A percentile compares a stretch with the other conserved stretches of the same genome.
phyloP scores from a whole-genome alignment of 1,140 invertebrate genomes.

The Phthorimaea operculella region DNA sequence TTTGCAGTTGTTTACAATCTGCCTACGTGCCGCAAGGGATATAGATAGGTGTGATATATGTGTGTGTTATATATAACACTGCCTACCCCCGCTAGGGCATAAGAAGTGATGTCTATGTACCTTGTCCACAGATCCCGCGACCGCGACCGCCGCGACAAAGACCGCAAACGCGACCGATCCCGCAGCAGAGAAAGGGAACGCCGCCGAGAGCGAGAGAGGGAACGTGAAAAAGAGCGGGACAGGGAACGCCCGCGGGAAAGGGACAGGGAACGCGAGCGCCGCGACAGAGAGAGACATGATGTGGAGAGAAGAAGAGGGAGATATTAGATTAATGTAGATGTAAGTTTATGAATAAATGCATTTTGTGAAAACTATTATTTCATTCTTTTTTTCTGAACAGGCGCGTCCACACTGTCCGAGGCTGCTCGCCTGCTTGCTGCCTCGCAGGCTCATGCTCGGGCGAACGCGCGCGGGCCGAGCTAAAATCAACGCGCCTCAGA shows the following conservation, averaged over 20 bases:
- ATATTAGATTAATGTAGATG: constrained; percentile 36
- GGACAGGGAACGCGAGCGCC: constrained; percentile 42
- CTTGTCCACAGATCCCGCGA: constrained; percentile 61
- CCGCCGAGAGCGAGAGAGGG: constrained; percentile 57
- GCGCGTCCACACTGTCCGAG: too few species aligned
- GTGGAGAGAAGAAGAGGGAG: constrained; percentile 49
- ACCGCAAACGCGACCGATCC: constrained; percentile 57
- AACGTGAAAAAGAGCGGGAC: constrained; percentile 48
- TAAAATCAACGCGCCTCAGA: too few species aligned
- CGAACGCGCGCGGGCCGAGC: too few species aligned
- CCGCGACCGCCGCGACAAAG: constrained; percentile 68
- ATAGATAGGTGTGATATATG: too few species aligned
- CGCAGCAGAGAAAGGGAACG: constrained; percentile 63
- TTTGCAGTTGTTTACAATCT: too few species aligned
- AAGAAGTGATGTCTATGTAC: too few species aligned
- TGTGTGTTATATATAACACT: too few species aligned
- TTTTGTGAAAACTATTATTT: neutral
- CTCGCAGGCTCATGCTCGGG: too few species aligned
- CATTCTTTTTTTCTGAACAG: neutral
- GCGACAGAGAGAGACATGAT: constrained; percentile 49
- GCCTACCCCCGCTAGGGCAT: too few species aligned
- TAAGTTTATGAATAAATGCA: constrained; percentile 14
- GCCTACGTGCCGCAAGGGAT: too few species aligned
- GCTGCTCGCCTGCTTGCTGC: too few species aligned
- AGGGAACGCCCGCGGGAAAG: constrained; percentile 46